These are phyloP conservation scores for Chaetodon auriga DNA, from an alignment of 2,113 vertebrate species.

Conservation along the genomic window DNA sequence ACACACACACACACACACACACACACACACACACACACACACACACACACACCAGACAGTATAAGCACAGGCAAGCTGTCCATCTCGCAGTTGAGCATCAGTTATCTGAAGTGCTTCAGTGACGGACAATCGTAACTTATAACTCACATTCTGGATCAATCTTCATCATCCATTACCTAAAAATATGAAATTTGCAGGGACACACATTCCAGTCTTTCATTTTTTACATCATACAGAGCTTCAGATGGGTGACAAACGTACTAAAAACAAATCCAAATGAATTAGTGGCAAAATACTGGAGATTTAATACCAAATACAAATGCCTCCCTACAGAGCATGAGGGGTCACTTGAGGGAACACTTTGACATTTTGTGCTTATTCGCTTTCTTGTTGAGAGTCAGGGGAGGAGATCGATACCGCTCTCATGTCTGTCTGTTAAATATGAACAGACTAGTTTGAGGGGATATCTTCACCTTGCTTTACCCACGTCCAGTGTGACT, in stretches of 20 bases:
- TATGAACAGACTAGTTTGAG: not conserved
- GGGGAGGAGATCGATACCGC: too few species aligned
- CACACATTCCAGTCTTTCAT: not conserved
- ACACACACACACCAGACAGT: slow-evolving; percentile 25
- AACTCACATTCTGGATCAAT: slow-evolving; percentile 17
- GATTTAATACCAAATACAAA: not conserved
- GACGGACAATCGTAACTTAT: slow-evolving; percentile 1
- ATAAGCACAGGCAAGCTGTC: slow-evolving; percentile 44
- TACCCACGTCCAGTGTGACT: not conserved
- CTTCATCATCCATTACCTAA: not conserved
- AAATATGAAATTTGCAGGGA: not conserved
- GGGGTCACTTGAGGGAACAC: not conserved
- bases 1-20: slow-evolving; percentile 27
- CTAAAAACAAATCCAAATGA: not conserved
- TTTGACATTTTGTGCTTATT: not conserved
- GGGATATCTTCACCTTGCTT: not conserved
- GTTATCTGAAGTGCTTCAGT: slow-evolving; percentile 20
- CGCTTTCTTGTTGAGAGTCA: too few species aligned
- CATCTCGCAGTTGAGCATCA: slow-evolving; percentile 34
- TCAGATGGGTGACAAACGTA: not conserved
- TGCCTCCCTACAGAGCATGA: too few species aligned
- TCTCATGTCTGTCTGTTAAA: not conserved
- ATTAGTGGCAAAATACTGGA: not conserved
- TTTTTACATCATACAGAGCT: not conserved
- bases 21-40: slow-evolving; percentile 35